Conservation (phyloP, 2,888 invertebrate species). For the Monoplex corrugatus region DNA sequence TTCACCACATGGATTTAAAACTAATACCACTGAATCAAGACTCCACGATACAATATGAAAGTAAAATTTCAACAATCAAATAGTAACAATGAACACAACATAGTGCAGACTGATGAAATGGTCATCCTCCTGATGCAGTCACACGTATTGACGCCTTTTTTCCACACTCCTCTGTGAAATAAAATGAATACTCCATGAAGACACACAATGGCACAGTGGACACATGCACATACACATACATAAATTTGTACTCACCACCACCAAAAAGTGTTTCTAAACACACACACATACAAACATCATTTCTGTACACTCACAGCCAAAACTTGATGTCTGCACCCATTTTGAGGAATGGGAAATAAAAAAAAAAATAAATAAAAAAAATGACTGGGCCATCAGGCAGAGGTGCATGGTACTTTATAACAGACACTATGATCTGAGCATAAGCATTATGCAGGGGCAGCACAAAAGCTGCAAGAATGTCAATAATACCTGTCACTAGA, state of each 20-base stretch:
- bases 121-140: no score
- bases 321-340: background rate
- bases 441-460: conserved; percentile 31
- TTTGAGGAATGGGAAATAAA: background rate
- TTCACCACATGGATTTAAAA: no score
- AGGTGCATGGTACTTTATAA: background rate
- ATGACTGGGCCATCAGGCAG: background rate
- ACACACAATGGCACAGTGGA: conserved; percentile 38
- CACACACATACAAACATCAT: background rate
- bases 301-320: conserved; percentile 34
- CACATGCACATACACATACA: background rate
- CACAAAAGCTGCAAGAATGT: background rate
- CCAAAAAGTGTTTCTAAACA: no score
- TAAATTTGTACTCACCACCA: conserved; percentile 27
- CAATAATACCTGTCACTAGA: background rate
- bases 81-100: no score
- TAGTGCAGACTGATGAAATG: no score
- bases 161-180: background rate
- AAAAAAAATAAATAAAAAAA: background rate
- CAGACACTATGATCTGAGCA: background rate
- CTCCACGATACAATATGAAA: no score
- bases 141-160: no score
- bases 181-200: conserved; percentile 6
- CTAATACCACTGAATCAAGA: no score
- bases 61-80: no score